These are phyloP conservation scores for Ascidia mentula DNA, from an alignment of 23 tunicate genomes.

Conservation along the genomic window DNA sequence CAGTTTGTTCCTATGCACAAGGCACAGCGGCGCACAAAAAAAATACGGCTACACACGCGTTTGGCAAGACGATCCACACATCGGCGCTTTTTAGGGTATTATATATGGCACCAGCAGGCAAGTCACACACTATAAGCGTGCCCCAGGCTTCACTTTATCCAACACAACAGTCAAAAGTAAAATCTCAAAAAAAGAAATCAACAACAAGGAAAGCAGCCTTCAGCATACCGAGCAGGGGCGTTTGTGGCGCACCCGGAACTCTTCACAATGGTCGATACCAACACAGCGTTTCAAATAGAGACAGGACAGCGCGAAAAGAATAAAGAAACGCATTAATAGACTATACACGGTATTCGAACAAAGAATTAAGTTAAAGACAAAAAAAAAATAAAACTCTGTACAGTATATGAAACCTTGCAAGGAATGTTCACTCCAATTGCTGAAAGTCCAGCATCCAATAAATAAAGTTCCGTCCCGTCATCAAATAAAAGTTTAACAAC, in stretches of 20 bases:
- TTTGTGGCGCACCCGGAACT: not conserved
- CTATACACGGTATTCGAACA: not conserved
- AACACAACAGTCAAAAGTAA: not conserved
- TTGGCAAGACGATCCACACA: constrained; percentile 1
- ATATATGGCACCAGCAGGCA: not conserved
- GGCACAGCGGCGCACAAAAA: not conserved
- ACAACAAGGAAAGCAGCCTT: not conserved
- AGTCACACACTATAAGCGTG: not conserved
- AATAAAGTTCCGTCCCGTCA: not conserved
- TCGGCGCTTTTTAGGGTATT: not conserved
- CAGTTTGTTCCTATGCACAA: not conserved
- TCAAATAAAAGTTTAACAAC: not conserved
- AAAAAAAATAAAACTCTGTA: not conserved
- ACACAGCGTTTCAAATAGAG: not conserved
- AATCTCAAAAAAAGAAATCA: not conserved
- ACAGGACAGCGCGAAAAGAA: not conserved
- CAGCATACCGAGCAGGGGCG: not conserved
- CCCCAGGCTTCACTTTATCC: not conserved
- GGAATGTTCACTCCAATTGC: not conserved
- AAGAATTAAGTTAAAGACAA: not conserved
- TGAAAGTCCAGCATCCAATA: not conserved
- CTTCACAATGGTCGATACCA: constrained; percentile 3
- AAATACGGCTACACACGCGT: no score
- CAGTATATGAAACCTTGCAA: not conserved
- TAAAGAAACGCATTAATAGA: not conserved